A percentile compares a stretch with the other conserved stretches of the same genome.
Evolutionary conservation across 2,888 invertebrate species (phyloP).

Genomic region (Drosophila prolongata): DNA sequence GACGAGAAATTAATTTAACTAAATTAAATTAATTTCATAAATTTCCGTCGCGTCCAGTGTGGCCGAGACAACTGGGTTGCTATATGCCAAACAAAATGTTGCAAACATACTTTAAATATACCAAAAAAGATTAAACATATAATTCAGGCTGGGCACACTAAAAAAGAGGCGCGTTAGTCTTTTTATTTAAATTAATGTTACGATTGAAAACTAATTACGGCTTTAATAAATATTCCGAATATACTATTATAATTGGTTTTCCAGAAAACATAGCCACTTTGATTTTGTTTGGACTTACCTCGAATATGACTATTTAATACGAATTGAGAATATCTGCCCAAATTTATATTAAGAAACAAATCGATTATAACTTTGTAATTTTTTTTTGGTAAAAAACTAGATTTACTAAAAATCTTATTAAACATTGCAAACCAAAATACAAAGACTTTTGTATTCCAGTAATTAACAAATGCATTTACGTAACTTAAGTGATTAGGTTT

Average conservation of each 20-base stretch:
- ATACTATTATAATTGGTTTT: too few species aligned
- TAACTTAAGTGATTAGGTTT: background rate
- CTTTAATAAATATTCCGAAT: too few species aligned
- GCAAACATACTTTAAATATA: background rate
- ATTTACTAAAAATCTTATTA: conserved; percentile 1
- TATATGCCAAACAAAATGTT: background rate
- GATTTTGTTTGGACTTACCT: too few species aligned
- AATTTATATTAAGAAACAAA: too few species aligned
- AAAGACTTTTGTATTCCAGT: background rate
- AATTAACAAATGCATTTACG: conserved; percentile 3
- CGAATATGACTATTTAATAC: too few species aligned
- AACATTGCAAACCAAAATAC: background rate
- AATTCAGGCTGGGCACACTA: background rate
- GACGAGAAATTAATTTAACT: conserved; percentile 18
- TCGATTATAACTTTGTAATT: too few species aligned
- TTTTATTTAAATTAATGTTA: background rate
- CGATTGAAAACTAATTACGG: too few species aligned
- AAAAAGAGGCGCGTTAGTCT: background rate
- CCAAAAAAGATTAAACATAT: background rate
- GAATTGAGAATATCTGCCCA: too few species aligned
- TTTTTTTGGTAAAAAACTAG: background rate
- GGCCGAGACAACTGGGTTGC: background rate
- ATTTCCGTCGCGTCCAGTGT: conserved; percentile 12
- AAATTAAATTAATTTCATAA: conserved; percentile 10
- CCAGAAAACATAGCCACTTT: too few species aligned